Percentiles rank a stretch among this genome's conserved stretches.
Evolutionary conservation across 2,888 invertebrate species (phyloP).

Genomic region (Candidula unifasciata): DNA sequence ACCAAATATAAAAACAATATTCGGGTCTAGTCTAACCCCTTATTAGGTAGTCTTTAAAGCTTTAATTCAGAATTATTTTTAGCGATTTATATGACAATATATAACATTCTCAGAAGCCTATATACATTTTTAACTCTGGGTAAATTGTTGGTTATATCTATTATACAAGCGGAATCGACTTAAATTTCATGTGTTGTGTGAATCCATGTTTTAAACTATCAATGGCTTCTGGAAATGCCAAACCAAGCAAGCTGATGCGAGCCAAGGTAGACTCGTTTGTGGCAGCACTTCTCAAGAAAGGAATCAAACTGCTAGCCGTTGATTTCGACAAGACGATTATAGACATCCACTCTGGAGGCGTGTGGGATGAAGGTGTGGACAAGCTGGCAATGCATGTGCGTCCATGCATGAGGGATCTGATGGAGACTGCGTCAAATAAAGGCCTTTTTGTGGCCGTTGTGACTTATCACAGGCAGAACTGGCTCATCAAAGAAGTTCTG

Average conservation of each 20-base stretch:
- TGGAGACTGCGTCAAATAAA: conserved; percentile 65
- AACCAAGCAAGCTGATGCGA: conserved; percentile 43
- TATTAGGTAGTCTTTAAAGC: too few species aligned
- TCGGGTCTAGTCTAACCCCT: too few species aligned
- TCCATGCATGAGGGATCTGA: conserved; percentile 71
- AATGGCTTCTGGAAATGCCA: conserved; percentile 43
- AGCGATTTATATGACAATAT: too few species aligned
- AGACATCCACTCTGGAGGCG: conserved; percentile 73
- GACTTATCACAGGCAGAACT: conserved; percentile 72
- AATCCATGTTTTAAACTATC: not conserved
- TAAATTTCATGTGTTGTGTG: conserved; percentile 24
- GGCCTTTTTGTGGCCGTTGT: conserved; percentile 71
- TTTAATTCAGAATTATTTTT: too few species aligned
- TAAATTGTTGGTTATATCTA: too few species aligned
- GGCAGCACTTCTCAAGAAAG: conserved; percentile 61
- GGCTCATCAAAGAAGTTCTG: conserved; percentile 71
- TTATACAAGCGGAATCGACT: too few species aligned
- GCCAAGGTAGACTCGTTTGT: conserved; percentile 49
- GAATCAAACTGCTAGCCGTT: conserved; percentile 71
- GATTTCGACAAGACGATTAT: conserved; percentile 76
- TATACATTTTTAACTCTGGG: too few species aligned
- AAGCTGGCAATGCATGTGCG: conserved; percentile 68
- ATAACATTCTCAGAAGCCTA: too few species aligned
- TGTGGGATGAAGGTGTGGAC: conserved; percentile 69
- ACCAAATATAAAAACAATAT: too few species aligned